Base-by-base conservation (phyloP, 2,113 vertebrate genomes). In the Orthonyx spaldingii region DNA sequence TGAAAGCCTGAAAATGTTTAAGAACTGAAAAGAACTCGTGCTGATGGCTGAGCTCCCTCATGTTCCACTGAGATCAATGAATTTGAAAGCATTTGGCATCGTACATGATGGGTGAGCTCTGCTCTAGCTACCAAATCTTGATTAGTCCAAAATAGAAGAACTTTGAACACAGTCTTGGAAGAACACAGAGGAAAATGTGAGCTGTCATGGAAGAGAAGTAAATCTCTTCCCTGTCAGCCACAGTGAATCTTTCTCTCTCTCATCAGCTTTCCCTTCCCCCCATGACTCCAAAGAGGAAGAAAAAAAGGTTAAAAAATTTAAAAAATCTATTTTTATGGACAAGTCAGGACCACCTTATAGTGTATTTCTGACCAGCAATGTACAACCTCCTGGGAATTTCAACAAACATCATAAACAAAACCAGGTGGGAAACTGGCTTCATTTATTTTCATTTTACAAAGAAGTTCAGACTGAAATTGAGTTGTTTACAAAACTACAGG, bases 361-460 rank as follows among this genome's bases (percentile, higher is more conserved):
- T 6, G 10, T 59, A 18, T 85, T 93, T 85, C 87, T 91, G 87
- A 91, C 39, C 30, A 72, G 63, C 65, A 88, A 39, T n/a, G 35
- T 57, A 61, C n/a, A 80, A 56, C 39, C 87, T 78, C 76, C 79
- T 64, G 82, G 57, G 94, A 90, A 81, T 74, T 84, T 86, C 91
- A 90, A 78, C 76, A 95, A 95, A 96, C 85, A 93, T 52, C 82
- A 68, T 86, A 88, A 95, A 96, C 87, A 96, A 96, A 96, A 92
- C 91, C 94, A 96, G 91, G 91, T 87, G 91, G 80, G 69, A 94
- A 96, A 84, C 64, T 81, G 41, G 39, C 81, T 92, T 96, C 52
- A 96, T 95, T 96, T 96, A 93, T 94, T 97, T 95, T 95, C 64
- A 90, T 93, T 95, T 90, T 83, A 88, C 55, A 69, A 76, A 71